Conservation (phyloP, 2,113 vertebrate species). For the Zapornia atra region DNA sequence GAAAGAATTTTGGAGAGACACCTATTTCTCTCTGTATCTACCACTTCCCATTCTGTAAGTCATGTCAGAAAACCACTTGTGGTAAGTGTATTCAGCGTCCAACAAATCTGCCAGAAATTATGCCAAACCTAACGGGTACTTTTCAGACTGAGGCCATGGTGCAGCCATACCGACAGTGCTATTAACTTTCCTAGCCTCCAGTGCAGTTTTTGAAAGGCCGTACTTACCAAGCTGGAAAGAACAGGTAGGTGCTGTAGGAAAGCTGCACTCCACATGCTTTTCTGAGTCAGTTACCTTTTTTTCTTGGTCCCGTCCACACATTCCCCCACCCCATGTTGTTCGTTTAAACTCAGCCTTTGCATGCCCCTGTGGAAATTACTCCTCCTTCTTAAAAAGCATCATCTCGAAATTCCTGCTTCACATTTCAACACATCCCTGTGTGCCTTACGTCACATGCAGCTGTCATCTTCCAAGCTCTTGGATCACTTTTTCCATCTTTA, state of each 20-base stretch:
- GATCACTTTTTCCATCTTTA: conserved; percentile 65
- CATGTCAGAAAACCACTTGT: not conserved
- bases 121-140: not conserved
- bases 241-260: not conserved
- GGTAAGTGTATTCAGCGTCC: not conserved
- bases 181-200: not conserved
- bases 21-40: not conserved
- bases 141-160: not conserved
- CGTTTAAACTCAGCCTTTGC: conserved; percentile 7
- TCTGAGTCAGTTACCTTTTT: not conserved
- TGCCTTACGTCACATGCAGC: conserved; percentile 8
- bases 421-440: conserved; percentile 32
- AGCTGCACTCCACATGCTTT: not conserved
- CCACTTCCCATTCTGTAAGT: not conserved
- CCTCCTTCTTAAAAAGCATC: conserved; percentile 42
- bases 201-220: not conserved
- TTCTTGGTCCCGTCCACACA: not conserved
- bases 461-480: conserved; percentile 37
- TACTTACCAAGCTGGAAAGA: not conserved
- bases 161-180: not conserved
- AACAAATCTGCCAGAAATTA: not conserved
- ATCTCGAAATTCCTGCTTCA: conserved; percentile 39
- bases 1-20: not conserved
- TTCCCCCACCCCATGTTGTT: not conserved
- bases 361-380: conserved; percentile 2